Base-by-base conservation (phyloP, 1,140 invertebrate species). In the Pseudobourletiella spinata region DNA sequence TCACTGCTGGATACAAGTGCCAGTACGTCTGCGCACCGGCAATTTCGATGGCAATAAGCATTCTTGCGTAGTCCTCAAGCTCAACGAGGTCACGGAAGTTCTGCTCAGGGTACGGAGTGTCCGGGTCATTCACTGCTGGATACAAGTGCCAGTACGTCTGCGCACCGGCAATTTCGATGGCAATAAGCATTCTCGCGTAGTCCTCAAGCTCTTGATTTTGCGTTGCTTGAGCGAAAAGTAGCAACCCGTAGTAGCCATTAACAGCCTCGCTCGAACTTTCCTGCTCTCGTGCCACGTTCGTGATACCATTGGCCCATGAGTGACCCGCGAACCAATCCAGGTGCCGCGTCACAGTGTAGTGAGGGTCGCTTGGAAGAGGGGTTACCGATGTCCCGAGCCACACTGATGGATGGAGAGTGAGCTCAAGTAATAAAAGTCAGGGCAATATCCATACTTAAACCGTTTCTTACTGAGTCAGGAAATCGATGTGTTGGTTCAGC, bases 41-140 rank as follows among this genome's bases (percentile, higher is more conserved):
- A 18, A 61, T 32, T 42, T 61, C 59, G 2, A 61, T 61, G 8
- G 59, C 59, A 2, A 61, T 20, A 6, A 61, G 32, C 8, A 61
- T 22, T 11, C 59, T 48, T 16, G 59, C 35, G 2, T n/a, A 61
- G 24, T 61, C 59, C n/a, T n/a, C n/a, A n/a, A n/a, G n/a, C n/a
- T n/a, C n/a, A n/a, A n/a, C n/a, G n/a, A 61, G 39, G 25, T 61
- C 25, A 14, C 51, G 22, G 30, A 61, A 42, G 3, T 14, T 39
- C 56, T 61, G 50, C 30, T 61, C 59, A 14, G 59, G 59, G 32
- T 58, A 61, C 16, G 59, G 59, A 8, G 50, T 61, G 18, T 58
- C 59, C 3, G 50, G 29, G 22, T 60, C 44, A 25, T 60, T 43
- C 11, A 43, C 22, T 3, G 3, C 43, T 18, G 59, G 59, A 20